Conservation (phyloP, 2,888 invertebrate species). For the Endotricha flammealis region DNA sequence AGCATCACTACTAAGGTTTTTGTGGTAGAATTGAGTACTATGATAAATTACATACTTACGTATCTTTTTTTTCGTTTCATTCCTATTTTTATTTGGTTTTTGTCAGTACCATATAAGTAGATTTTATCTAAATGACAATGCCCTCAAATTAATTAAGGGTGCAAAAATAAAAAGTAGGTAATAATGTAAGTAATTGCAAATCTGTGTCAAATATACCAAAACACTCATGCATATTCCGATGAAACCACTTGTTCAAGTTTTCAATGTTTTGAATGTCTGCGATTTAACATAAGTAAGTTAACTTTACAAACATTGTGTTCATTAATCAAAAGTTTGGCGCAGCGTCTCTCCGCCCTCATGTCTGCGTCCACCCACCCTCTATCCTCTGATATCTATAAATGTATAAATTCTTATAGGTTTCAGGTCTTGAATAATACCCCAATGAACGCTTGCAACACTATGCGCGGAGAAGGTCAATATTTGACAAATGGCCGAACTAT, state of each 20-base stretch:
- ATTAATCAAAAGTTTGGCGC: conserved; percentile 79
- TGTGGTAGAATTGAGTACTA: too few relatives aligned
- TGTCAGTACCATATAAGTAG: too few relatives aligned
- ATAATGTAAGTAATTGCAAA: too few relatives aligned
- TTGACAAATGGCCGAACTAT: conserved; percentile 59
- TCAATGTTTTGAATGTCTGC: conserved; percentile 62
- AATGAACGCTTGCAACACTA: conserved; percentile 45
- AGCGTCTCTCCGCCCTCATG: conserved; percentile 63
- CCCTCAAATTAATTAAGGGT: too few relatives aligned
- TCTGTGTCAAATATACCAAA: too few relatives aligned
- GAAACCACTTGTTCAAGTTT: conserved; percentile 37
- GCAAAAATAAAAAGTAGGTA: too few relatives aligned
- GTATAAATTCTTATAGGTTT: conserved; percentile 29
- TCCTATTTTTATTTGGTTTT: too few relatives aligned
- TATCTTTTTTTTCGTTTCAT: too few relatives aligned
- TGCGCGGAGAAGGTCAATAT: conserved; percentile 47
- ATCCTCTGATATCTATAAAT: conserved; percentile 32
- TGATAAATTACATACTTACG: too few relatives aligned
- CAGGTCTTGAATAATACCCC: conserved; percentile 52
- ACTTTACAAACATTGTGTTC: conserved; percentile 71
- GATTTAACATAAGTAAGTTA: conserved; percentile 63
- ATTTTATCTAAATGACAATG: too few relatives aligned
- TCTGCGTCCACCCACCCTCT: conserved; percentile 37
- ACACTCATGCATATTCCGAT: background rate
- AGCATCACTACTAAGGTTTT: too few relatives aligned